Evolutionary conservation across 2,797 vertebrate genomes (phyloP).

Genomic region (Furcifer pardalis): DNA sequence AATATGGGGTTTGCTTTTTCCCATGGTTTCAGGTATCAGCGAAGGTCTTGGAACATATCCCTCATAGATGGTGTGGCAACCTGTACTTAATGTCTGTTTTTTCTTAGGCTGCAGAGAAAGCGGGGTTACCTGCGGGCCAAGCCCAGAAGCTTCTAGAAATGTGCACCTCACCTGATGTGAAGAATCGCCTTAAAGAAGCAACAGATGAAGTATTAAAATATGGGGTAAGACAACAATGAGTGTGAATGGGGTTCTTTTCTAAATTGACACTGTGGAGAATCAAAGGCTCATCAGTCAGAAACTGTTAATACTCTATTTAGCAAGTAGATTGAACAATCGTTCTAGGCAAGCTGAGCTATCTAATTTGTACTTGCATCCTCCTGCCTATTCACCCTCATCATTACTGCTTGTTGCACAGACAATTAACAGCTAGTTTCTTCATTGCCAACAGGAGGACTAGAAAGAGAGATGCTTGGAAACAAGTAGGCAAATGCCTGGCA

Average conservation of each 20-base stretch:
- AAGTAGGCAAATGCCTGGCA: not conserved
- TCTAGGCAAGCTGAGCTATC: too few relatives aligned
- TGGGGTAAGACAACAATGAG: slow-evolving; percentile 73
- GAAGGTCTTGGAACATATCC: too few relatives aligned
- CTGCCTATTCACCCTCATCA: not conserved
- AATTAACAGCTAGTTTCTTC: not conserved
- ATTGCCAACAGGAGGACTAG: not conserved
- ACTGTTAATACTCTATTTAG: not conserved
- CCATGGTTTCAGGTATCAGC: too few relatives aligned
- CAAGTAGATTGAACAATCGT: not conserved
- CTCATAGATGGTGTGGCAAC: too few relatives aligned
- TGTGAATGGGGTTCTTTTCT: not conserved
- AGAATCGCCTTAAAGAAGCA: slow-evolving; percentile 81
- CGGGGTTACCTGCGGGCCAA: slow-evolving; percentile 80
- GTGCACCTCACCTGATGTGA: slow-evolving; percentile 77
- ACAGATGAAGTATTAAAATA: slow-evolving; percentile 82
- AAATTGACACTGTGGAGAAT: not conserved
- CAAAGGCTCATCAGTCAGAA: too few relatives aligned
- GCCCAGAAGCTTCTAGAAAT: slow-evolving; percentile 75
- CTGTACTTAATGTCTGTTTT: not conserved
- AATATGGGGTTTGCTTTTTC: too few relatives aligned
- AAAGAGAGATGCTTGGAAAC: not conserved
- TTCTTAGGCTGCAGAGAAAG: slow-evolving; percentile 82
- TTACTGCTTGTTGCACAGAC: too few relatives aligned
- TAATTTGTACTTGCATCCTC: not conserved